Conservation (phyloP, 2,888 invertebrate genomes). For the Pogonocherus hispidulus region DNA sequence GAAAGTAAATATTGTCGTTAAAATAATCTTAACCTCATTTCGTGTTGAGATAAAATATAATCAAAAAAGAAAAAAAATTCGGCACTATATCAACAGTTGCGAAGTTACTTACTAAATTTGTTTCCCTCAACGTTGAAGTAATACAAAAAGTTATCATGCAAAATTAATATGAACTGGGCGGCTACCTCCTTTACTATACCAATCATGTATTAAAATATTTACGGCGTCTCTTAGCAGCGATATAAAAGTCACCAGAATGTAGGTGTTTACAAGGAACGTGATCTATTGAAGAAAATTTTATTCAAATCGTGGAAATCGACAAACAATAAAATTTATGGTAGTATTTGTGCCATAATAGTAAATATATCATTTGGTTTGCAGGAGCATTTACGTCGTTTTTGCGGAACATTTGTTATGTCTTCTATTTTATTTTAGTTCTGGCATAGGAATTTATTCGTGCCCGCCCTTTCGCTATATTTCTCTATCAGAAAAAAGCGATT, state of each 20-base stretch:
- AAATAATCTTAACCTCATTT: too few species aligned
- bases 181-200: constrained; percentile 13
- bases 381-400: constrained; percentile 65
- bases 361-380: constrained; percentile 65
- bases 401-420: constrained; percentile 65
- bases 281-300: constrained; percentile 26
- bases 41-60: too few species aligned
- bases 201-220: constrained; percentile 12
- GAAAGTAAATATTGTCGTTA: too few species aligned
- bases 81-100: too few species aligned
- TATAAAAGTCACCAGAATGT: constrained; percentile 21
- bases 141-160: too few species aligned
- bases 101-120: too few species aligned
- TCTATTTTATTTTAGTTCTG: constrained; percentile 63
- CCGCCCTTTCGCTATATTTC: constrained; percentile 65
- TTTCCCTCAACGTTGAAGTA: too few species aligned
- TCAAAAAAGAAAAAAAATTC: too few species aligned
- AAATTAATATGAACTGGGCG: too few species aligned
- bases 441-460: constrained; percentile 61
- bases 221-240: constrained; percentile 1
- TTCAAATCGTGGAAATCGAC: constrained; percentile 49
- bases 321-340: constrained; percentile 61
- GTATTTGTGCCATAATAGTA: constrained; percentile 62
- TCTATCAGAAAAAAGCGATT: constrained; percentile 60
- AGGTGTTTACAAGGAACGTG: constrained; percentile 14